A percentile compares a stretch with the other conserved stretches of the same genome.
phyloP scores from a whole-genome alignment of 2,113 vertebrate species.

The Myotis lucifugus region DNA sequence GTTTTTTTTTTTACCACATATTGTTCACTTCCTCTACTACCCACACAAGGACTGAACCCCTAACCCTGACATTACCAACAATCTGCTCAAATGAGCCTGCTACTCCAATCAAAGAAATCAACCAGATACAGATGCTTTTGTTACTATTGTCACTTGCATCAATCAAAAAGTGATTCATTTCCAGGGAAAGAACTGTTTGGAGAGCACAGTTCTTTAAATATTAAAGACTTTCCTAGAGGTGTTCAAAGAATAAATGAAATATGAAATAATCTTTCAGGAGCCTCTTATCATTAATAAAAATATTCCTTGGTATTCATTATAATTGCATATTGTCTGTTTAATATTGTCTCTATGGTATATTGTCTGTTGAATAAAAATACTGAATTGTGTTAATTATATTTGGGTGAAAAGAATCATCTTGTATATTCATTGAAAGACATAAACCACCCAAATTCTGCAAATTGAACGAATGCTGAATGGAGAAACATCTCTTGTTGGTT shows the following conservation, averaged over 20 bases:
- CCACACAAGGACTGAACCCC: background rate
- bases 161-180: conserved; percentile 32
- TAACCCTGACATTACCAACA: background rate
- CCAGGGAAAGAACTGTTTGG: background rate
- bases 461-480: conserved; percentile 58
- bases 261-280: conserved; percentile 38
- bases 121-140: background rate
- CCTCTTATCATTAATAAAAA: conserved; percentile 69
- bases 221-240: background rate
- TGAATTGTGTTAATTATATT: conserved; percentile 73
- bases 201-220: background rate
- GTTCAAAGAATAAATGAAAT: conserved; percentile 59
- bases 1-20: background rate
- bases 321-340: conserved; percentile 70
- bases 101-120: background rate
- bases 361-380: conserved; percentile 70
- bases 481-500: conserved; percentile 46
- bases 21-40: background rate
- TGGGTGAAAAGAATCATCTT: conserved; percentile 69
- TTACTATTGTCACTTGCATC: background rate
- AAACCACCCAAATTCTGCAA: conserved; percentile 59
- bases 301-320: conserved; percentile 62
- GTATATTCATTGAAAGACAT: conserved; percentile 63
- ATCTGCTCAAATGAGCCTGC: background rate
- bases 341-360: too few species aligned